Conservation (phyloP, 2,888 invertebrate genomes). For the Agrochola circellaris region DNA sequence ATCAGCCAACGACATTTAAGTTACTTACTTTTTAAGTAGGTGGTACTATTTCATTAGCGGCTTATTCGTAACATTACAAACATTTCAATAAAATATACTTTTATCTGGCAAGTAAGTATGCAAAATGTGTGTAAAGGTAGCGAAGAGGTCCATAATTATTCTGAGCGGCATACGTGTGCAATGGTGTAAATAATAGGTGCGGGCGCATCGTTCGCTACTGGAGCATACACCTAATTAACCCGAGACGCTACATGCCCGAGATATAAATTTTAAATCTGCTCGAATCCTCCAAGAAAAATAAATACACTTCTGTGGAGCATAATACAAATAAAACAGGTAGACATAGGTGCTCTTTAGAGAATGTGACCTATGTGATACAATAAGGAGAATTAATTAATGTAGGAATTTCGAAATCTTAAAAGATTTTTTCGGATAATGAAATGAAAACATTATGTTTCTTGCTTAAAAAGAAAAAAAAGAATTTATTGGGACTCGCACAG, state of each 20-base stretch:
- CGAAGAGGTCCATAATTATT: conserved; percentile 80
- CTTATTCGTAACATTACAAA: conserved; percentile 74
- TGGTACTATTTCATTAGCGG: conserved; percentile 65
- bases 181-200: conserved; percentile 79
- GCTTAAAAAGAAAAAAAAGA: background rate
- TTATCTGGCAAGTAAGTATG: conserved; percentile 81
- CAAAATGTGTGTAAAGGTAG: conserved; percentile 80
- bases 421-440: background rate
- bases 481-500: background rate
- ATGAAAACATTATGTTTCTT: background rate
- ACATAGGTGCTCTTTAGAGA: conserved; percentile 2
- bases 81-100: conserved; percentile 81
- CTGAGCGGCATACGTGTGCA: conserved; percentile 75
- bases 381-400: conserved; percentile 28
- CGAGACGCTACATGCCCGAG: conserved; percentile 84
- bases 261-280: conserved; percentile 87
- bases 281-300: conserved; percentile 76
- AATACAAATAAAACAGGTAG: conserved; percentile 52
- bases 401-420: background rate
- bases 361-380: conserved; percentile 27
- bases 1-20: conserved; percentile 1
- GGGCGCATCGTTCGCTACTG: conserved; percentile 71
- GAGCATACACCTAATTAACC: conserved; percentile 86
- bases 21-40: background rate
- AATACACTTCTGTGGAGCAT: conserved; percentile 65